Percentiles rank a stretch among this genome's conserved stretches.
These are phyloP conservation scores for Manduca sexta DNA, from an alignment of 1,140 invertebrate genomes.

Conservation along the genomic window DNA sequence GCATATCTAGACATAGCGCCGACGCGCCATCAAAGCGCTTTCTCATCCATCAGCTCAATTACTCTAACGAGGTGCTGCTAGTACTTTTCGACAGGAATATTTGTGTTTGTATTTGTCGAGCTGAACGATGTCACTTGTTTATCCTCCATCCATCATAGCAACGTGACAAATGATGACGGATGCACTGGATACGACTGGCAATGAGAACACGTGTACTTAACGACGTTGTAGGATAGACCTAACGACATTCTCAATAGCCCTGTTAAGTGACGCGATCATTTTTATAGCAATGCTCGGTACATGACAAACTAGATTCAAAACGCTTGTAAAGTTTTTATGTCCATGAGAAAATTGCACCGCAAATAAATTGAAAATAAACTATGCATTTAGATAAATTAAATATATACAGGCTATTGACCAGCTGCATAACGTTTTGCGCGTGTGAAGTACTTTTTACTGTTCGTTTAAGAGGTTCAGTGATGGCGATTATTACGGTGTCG, in stretches of 20 bases:
- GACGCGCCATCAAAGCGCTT: too few species aligned
- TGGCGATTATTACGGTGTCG: too few species aligned
- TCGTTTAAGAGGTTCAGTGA: too few species aligned
- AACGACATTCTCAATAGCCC: conserved; percentile 34
- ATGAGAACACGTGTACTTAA: conserved; percentile 37
- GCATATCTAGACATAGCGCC: too few species aligned
- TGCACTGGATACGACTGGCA: conserved; percentile 29
- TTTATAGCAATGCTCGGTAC: conserved; percentile 7
- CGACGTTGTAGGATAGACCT: conserved; percentile 33
- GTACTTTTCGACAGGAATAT: conserved; percentile 40
- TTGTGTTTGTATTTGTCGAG: conserved; percentile 24
- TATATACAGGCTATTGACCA: too few species aligned
- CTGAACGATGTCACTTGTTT: conserved; percentile 41
- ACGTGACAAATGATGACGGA: conserved; percentile 34
- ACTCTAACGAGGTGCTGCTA: not conserved
- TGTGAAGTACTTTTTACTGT: too few species aligned
- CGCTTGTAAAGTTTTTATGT: not conserved
- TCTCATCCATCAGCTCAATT: too few species aligned
- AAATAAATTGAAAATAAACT: too few species aligned
- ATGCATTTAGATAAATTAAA: too few species aligned
- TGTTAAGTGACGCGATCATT: conserved; percentile 26
- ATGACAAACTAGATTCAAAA: not conserved
- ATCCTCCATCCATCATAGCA: conserved; percentile 46
- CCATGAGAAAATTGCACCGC: too few species aligned
- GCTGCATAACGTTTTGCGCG: too few species aligned